Conservation (phyloP, 2,888 invertebrate genomes). For the Masnerella sp. region DNA sequence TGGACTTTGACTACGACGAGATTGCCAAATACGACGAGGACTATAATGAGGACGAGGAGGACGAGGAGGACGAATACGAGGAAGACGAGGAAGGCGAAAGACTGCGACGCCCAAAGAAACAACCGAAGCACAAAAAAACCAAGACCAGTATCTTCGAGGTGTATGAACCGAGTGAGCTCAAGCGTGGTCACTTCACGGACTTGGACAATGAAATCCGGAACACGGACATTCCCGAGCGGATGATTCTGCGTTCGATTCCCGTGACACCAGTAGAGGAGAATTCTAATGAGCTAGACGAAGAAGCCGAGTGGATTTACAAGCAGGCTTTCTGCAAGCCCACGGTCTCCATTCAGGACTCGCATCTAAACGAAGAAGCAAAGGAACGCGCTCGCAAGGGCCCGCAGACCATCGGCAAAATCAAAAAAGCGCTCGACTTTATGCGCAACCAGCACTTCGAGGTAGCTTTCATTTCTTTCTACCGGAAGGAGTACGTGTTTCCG, state of each 20-base stretch:
- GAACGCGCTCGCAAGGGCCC: conserved; percentile 84
- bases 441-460: conserved; percentile 96
- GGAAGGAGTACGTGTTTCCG: conserved; percentile 97
- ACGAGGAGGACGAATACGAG: conserved; percentile 86
- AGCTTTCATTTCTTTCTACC: conserved; percentile 98
- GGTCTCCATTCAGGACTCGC: conserved; percentile 87
- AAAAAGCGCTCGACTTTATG: conserved; percentile 96
- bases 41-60: conserved; percentile 90
- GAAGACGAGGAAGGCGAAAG: conserved; percentile 78
- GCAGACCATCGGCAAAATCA: conserved; percentile 91
- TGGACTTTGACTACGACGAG: conserved; percentile 98
- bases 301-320: conserved; percentile 98
- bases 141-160: conserved; percentile 95
- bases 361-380: conserved; percentile 79
- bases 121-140: conserved; percentile 86
- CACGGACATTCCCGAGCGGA: conserved; percentile 93
- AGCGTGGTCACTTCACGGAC: conserved; percentile 96
- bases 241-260: conserved; percentile 93
- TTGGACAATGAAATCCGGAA: conserved; percentile 93
- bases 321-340: conserved; percentile 92
- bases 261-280: conserved; percentile 90
- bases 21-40: conserved; percentile 93
- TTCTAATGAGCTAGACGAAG: conserved; percentile 92
- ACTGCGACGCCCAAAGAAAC: conserved; percentile 85
- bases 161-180: conserved; percentile 98